Base-by-base conservation (phyloP, 2,113 vertebrate species). In the Brachypodius melanocephalos region DNA sequence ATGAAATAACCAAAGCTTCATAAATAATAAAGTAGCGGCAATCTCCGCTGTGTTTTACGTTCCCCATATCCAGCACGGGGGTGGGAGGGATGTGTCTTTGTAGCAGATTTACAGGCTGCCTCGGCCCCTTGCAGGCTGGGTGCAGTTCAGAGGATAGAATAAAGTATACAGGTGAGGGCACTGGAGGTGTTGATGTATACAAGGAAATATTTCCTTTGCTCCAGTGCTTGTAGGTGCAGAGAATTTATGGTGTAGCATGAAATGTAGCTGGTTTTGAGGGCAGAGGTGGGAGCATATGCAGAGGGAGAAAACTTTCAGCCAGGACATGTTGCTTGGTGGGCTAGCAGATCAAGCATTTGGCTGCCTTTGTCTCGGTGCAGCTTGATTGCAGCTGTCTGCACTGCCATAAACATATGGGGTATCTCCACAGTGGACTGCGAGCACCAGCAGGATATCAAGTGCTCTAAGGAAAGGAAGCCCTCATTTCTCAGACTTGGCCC, bases 1-100 rank as follows among this genome's bases (percentile, higher is more conserved):
- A 83, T 5, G 94, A 97, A 97, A 97, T 97, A 97, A 97, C 77
- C 77, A 96, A 98, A 97, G 97, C 96, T 92, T 97, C 97, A 98
- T 98, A 97, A 98, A 98, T 98, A 98, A 98, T 97, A 82, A 90
- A 98, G 71, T 25, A 85, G 89, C 85, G 95, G 85, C 86, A 55
- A 75, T 96, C 89, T 94, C 95, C 1, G 10, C 87, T 93, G 89
- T 78, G 77, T 81, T 95, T 95, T 79, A 85, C 14, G 32, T 71
- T 66, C 68, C 76, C 71, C 46, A 71, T 63, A 46, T 57, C 90
- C 89, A 58, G 82, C 61, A 46, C 4, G 51, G 80, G 85, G 85
- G 92, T 21, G 82, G 89, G 80, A 31, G 72, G 22, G 66, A 69
- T 58, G 63, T 89, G 48, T 82, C 57, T 90, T 40, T 82, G 75